These are phyloP conservation scores for Neodontobutis hainanensis DNA, from an alignment of 2,113 vertebrate genomes.

Conservation along the genomic window DNA sequence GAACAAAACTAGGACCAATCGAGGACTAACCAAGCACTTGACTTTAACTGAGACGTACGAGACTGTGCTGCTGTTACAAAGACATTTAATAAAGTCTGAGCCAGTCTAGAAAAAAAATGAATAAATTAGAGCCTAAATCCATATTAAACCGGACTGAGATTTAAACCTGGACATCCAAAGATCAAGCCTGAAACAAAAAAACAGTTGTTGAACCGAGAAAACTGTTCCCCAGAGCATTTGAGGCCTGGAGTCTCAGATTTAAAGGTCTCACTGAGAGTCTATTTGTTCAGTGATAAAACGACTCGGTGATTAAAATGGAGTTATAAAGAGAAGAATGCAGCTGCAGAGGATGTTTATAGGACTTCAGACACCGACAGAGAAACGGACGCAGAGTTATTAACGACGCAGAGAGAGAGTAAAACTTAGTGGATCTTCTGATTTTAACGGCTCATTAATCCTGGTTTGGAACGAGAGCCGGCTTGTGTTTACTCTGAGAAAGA, in stretches of 20 bases:
- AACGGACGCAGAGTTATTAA: conserved; percentile 31
- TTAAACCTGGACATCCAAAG: no score
- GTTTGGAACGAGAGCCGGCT: background rate
- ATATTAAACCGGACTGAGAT: no score
- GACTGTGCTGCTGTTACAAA: no score
- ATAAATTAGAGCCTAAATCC: no score
- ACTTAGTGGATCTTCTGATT: background rate
- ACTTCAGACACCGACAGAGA: conserved; percentile 15
- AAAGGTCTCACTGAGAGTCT: conserved; percentile 56
- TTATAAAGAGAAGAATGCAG: conserved; percentile 44
- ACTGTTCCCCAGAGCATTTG: no score
- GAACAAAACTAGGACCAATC: background rate
- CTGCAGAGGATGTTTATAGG: conserved; percentile 33
- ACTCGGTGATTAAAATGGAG: conserved; percentile 57
- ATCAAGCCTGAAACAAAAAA: no score
- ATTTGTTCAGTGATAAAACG: conserved; percentile 50
- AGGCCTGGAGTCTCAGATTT: conserved; percentile 27
- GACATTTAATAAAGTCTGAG: no score
- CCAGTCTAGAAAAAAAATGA: no score
- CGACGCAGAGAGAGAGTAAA: conserved; percentile 12
- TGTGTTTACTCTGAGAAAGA: conserved; percentile 1
- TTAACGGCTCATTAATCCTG: conserved; percentile 1
- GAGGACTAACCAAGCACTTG: background rate
- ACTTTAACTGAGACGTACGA: no score
- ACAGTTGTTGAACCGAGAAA: no score